phyloP scores from a whole-genome alignment of 2,113 vertebrate genomes.

The Seriola aureovittata region DNA sequence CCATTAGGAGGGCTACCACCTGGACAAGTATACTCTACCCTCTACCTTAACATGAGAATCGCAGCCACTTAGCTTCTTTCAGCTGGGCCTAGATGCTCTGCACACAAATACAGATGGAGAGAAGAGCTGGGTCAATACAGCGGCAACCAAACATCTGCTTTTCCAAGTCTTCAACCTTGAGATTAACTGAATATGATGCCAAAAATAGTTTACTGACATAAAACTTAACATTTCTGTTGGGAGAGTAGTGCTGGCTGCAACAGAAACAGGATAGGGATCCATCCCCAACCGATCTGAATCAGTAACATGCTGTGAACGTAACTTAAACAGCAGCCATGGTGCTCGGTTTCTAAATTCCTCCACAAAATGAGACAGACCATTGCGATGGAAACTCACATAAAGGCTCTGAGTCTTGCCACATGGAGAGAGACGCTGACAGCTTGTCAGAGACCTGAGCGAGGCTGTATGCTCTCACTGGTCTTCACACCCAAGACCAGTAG shows the following conservation, averaged over 20 bases:
- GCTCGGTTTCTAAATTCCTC: constrained; percentile 62
- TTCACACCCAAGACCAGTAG: constrained; percentile 51
- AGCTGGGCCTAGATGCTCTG: constrained; percentile 20
- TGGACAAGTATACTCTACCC: constrained; percentile 36
- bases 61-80: constrained; percentile 37
- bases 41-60: constrained; percentile 60
- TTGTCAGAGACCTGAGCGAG: constrained; percentile 57
- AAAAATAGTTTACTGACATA: constrained; percentile 40
- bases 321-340: constrained; percentile 53
- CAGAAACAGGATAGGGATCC: constrained; percentile 44
- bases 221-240: constrained; percentile 1
- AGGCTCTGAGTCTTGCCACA: constrained; percentile 63
- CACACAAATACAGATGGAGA: constrained; percentile 57
- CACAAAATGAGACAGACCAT: constrained; percentile 42
- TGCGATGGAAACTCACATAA: constrained; percentile 55
- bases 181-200: constrained; percentile 26
- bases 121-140: constrained; percentile 8
- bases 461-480: constrained; percentile 52
- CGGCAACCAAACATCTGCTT: constrained; percentile 57
- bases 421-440: constrained; percentile 75
- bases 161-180: constrained; percentile 39
- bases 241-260: not conserved
- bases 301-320: constrained; percentile 20
- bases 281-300: constrained; percentile 50
- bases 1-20: constrained; percentile 63